Percentiles rank a stretch among this genome's conserved stretches.
Conservation (phyloP, 2,888 invertebrate species). For the Tridacna crocea region DNA sequence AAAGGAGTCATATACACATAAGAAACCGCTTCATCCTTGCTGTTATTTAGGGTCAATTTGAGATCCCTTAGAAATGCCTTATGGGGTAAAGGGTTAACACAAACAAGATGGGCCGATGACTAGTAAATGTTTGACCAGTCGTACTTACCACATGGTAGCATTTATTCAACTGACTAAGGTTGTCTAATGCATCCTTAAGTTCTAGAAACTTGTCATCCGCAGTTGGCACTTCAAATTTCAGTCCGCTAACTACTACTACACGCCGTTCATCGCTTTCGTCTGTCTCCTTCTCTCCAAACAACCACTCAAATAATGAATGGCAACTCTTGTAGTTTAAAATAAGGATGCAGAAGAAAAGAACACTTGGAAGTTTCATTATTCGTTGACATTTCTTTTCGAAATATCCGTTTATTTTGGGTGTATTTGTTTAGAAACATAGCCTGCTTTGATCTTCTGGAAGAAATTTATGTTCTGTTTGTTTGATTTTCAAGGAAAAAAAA, state of each 20-base stretch:
- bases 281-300: slow-evolving; percentile 55
- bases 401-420: slow-evolving; percentile 6
- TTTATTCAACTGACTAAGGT: slow-evolving; percentile 87
- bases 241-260: slow-evolving; percentile 28
- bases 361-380: slow-evolving; percentile 6
- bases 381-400: not conserved
- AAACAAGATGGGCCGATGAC: no score
- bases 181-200: slow-evolving; percentile 87
- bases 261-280: slow-evolving; percentile 10
- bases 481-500: not conserved
- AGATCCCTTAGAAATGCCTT: no score
- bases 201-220: slow-evolving; percentile 88
- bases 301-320: slow-evolving; percentile 56
- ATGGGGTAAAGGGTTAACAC: no score
- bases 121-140: no score
- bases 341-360: not conserved
- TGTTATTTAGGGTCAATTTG: no score
- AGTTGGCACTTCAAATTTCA: slow-evolving; percentile 86
- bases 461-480: not conserved
- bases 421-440: not conserved
- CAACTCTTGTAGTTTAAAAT: not conserved
- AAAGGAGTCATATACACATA: no score
- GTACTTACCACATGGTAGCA: slow-evolving; percentile 87
- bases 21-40: no score
- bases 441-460: not conserved